Conservation (phyloP, 2,888 invertebrate species). For the Volucella inanis region DNA sequence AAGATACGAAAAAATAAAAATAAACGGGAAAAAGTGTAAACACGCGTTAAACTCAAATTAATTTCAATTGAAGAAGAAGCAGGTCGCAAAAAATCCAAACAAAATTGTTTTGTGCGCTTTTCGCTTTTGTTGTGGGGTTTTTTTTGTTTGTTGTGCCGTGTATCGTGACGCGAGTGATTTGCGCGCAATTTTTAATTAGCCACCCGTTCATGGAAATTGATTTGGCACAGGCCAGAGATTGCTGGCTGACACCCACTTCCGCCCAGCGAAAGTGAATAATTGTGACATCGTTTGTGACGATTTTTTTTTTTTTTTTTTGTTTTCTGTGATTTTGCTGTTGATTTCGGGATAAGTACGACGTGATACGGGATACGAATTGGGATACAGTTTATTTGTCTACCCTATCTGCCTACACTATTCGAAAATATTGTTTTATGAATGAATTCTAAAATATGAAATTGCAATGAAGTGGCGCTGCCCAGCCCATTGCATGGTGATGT, state of each 20-base stretch:
- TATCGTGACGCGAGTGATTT: constrained; percentile 60
- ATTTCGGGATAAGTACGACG: background rate
- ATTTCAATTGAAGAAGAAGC: constrained; percentile 58
- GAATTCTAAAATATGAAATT: too few species aligned
- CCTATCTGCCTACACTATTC: too few species aligned
- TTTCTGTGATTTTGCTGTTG: constrained; percentile 2
- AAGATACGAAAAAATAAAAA: background rate
- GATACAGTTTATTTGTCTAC: too few species aligned
- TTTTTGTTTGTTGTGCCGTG: constrained; percentile 1
- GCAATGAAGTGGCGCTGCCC: too few species aligned
- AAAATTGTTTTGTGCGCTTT: constrained; percentile 46
- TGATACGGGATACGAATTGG: constrained; percentile 3
- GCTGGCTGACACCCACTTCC: constrained; percentile 41
- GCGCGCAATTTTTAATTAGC: constrained; percentile 73
- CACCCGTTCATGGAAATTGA: constrained; percentile 55
- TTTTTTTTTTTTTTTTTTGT: constrained; percentile 28
- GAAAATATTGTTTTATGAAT: too few species aligned
- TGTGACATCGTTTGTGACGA: constrained; percentile 25
- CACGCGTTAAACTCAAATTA: constrained; percentile 72
- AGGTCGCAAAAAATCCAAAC: constrained; percentile 12
- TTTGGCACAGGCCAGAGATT: constrained; percentile 52
- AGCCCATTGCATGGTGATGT: too few species aligned
- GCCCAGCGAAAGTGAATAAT: constrained; percentile 54
- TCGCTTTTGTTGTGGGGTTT: background rate
- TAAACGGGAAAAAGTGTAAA: constrained; percentile 61